phyloP scores from a whole-genome alignment of 2,797 vertebrate genomes.

The Miichthys miiuy region DNA sequence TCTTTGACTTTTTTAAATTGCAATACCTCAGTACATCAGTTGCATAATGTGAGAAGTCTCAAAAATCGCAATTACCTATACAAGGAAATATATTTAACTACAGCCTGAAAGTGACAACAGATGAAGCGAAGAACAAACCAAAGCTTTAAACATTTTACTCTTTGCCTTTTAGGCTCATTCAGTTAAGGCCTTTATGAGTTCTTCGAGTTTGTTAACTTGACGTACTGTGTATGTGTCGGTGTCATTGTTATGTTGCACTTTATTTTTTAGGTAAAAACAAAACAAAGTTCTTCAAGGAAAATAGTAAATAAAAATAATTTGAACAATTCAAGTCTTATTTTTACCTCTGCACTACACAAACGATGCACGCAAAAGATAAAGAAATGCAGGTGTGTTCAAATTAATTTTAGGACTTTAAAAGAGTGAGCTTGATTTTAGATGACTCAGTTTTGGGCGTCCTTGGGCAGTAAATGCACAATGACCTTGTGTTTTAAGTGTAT shows the following conservation, averaged over 20 bases:
- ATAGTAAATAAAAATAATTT: too few species aligned
- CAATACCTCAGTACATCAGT: constrained; percentile 3
- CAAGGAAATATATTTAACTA: constrained; percentile 1
- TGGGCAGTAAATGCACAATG: too few species aligned
- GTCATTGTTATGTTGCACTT: background rate
- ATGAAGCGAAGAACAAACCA: background rate
- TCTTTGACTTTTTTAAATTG: constrained; percentile 24
- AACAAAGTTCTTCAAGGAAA: background rate
- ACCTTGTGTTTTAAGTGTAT: too few species aligned
- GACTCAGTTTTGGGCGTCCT: too few species aligned
- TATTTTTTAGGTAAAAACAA: background rate
- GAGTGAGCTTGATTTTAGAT: background rate
- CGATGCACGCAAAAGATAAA: too few species aligned
- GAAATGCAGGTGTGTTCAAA: background rate
- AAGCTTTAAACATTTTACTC: background rate
- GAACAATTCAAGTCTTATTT: too few species aligned
- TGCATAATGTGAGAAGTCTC: constrained; percentile 5
- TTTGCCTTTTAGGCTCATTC: background rate
- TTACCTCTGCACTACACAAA: too few species aligned
- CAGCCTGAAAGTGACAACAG: background rate
- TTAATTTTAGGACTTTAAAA: background rate
- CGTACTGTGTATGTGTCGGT: background rate
- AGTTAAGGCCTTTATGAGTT: background rate
- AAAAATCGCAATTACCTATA: background rate
- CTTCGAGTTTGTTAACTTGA: background rate